Evolutionary conservation across 1,140 invertebrate species (phyloP).

Genomic region (Panulirus ornatus): DNA sequence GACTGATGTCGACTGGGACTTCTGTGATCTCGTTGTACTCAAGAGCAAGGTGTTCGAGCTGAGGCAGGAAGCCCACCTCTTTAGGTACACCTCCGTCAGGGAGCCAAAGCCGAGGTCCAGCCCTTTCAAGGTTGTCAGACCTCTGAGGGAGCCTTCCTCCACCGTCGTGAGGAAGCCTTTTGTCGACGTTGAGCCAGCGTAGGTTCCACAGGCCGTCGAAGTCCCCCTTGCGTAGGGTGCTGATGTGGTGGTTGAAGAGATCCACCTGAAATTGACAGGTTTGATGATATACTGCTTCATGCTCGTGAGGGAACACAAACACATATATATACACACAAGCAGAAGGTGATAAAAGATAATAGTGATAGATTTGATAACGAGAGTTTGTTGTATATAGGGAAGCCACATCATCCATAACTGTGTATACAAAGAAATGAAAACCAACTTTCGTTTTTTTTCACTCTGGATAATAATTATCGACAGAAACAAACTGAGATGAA

Average conservation of each 20-base stretch:
- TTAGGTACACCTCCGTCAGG: constrained; percentile 40
- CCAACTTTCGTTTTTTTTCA: too few species aligned
- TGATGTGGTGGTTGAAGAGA: constrained; percentile 56
- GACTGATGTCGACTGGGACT: neutral
- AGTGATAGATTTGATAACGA: too few species aligned
- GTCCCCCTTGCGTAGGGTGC: constrained; percentile 21
- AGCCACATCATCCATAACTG: too few species aligned
- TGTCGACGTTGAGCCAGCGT: constrained; percentile 29
- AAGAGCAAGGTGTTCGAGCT: constrained; percentile 13
- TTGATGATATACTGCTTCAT: too few species aligned
- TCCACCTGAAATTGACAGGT: too few species aligned
- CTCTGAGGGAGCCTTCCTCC: constrained; percentile 39
- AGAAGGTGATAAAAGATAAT: too few species aligned
- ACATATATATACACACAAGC: too few species aligned
- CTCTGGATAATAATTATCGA: too few species aligned
- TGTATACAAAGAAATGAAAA: too few species aligned
- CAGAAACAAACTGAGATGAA: too few species aligned
- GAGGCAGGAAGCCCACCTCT: constrained; percentile 32
- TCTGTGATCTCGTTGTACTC: constrained; percentile 50
- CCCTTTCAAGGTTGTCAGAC: constrained; percentile 5
- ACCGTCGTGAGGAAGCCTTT: constrained; percentile 7
- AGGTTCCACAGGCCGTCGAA: constrained; percentile 44
- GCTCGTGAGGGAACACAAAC: too few species aligned
- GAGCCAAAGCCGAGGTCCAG: constrained; percentile 42
- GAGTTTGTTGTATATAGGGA: too few species aligned